Conservation (phyloP, 2,888 invertebrate genomes). For the Hyalella azteca region DNA sequence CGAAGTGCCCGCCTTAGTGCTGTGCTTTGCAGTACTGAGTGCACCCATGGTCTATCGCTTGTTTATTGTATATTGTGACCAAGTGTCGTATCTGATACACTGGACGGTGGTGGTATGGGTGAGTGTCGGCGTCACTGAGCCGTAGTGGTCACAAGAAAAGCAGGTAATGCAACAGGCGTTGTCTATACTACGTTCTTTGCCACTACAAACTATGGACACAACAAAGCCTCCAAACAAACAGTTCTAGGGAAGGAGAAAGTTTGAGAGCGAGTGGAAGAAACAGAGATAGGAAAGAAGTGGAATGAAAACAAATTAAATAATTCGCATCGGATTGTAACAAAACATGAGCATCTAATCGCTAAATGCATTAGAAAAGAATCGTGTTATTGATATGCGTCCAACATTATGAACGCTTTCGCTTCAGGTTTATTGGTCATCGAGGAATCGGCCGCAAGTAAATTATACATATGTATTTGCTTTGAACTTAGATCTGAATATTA, state of each 20-base stretch:
- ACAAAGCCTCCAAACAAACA: conserved; percentile 35
- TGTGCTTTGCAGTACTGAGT: neutral
- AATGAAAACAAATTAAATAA: conserved; percentile 21
- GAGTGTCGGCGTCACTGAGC: conserved; percentile 35
- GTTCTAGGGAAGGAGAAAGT: conserved; percentile 24
- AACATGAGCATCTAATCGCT: conserved; percentile 13
- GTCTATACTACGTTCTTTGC: conserved; percentile 34
- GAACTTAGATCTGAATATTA: too few species aligned
- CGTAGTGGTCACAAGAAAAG: conserved; percentile 17
- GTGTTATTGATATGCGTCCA: neutral
- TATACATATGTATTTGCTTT: too few species aligned
- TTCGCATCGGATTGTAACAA: conserved; percentile 4
- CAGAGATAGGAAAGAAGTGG: neutral
- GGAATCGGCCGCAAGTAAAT: too few species aligned
- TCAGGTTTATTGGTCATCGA: conserved; percentile 14
- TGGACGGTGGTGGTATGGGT: neutral
- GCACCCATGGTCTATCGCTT: neutral
- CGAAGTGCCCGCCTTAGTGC: neutral
- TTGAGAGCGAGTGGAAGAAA: conserved; percentile 15
- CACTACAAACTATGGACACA: conserved; percentile 39
- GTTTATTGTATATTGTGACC: neutral
- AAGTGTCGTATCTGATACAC: neutral
- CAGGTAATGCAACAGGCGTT: conserved; percentile 37
- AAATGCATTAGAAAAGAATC: conserved; percentile 4
- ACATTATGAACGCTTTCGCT: neutral